Percentiles rank a stretch among this genome's conserved stretches.
Evolutionary conservation across 2,797 vertebrate species (phyloP).

Genomic region (Tauraco hartlaubi): DNA sequence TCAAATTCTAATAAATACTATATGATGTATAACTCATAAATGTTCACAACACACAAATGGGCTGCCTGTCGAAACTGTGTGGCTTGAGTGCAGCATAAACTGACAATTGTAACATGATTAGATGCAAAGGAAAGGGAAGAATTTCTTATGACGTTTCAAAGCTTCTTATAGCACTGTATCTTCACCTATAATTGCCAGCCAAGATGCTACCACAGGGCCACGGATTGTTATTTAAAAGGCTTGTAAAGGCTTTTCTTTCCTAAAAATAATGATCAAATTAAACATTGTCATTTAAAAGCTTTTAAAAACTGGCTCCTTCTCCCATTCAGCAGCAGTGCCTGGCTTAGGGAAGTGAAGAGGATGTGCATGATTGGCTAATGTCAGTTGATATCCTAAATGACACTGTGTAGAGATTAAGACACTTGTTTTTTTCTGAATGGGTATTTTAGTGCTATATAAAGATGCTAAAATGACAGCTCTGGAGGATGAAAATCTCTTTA

Average conservation of each 20-base stretch:
- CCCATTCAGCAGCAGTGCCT: neutral
- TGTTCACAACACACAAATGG: neutral
- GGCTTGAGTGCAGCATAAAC: neutral
- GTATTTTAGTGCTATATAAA: neutral
- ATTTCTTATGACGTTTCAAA: slow-evolving; percentile 64
- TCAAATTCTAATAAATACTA: neutral
- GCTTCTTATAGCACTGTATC: slow-evolving; percentile 47
- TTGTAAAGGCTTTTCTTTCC: slow-evolving; percentile 24
- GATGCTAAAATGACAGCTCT: neutral
- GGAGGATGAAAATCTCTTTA: neutral
- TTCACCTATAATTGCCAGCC: slow-evolving; percentile 40
- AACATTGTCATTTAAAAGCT: slow-evolving; percentile 33
- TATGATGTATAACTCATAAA: neutral
- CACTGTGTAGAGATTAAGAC: neutral
- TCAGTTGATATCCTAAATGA: slow-evolving; percentile 16
- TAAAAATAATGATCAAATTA: slow-evolving; percentile 61
- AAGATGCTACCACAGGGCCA: slow-evolving; percentile 4
- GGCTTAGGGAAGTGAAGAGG: slow-evolving; percentile 7
- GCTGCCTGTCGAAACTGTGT: neutral
- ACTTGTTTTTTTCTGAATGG: neutral
- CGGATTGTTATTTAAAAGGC: slow-evolving; percentile 64
- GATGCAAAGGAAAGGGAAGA: slow-evolving; percentile 4
- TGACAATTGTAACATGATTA: slow-evolving; percentile 16
- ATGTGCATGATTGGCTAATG: slow-evolving; percentile 3
- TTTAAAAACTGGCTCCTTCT: slow-evolving; percentile 27